phyloP scores from a whole-genome alignment of 2,888 invertebrate species.

The Pterobdella sp. region DNA sequence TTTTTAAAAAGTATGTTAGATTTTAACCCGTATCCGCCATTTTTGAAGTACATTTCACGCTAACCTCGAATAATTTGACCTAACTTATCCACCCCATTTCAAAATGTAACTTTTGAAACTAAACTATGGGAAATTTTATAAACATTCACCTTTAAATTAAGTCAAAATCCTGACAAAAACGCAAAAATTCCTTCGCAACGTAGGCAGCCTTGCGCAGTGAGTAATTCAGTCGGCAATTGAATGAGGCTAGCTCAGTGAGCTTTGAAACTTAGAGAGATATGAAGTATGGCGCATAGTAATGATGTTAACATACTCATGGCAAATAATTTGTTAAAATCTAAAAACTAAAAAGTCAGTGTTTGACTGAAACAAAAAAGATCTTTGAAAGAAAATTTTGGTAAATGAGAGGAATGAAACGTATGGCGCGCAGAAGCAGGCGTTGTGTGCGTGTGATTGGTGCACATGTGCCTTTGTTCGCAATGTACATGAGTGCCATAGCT shows the following conservation, averaged over 20 bases:
- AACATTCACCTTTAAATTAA: neutral
- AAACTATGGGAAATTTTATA: neutral
- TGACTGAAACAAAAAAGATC: neutral
- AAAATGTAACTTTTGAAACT: neutral
- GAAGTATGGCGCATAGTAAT: neutral
- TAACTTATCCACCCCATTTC: neutral
- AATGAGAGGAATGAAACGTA: constrained; percentile 10
- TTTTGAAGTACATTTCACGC: neutral
- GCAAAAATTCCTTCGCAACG: neutral
- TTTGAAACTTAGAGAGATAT: constrained; percentile 7
- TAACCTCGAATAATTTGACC: neutral
- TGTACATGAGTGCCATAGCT: constrained; percentile 9
- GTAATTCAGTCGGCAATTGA: constrained; percentile 16
- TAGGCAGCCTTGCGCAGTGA: neutral
- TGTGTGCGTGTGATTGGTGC: neutral
- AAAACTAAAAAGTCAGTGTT: neutral
- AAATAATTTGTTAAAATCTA: neutral
- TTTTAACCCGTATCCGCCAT: neutral
- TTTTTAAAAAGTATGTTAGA: neutral
- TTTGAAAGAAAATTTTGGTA: neutral
- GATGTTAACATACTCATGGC: neutral
- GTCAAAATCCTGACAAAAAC: neutral
- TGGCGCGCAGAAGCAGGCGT: constrained; percentile 15
- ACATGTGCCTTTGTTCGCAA: constrained; percentile 9
- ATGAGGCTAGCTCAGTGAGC: constrained; percentile 16